Evolutionary conservation across 1,140 invertebrate genomes (phyloP).

Genomic region (Penaeus vannamei): DNA sequence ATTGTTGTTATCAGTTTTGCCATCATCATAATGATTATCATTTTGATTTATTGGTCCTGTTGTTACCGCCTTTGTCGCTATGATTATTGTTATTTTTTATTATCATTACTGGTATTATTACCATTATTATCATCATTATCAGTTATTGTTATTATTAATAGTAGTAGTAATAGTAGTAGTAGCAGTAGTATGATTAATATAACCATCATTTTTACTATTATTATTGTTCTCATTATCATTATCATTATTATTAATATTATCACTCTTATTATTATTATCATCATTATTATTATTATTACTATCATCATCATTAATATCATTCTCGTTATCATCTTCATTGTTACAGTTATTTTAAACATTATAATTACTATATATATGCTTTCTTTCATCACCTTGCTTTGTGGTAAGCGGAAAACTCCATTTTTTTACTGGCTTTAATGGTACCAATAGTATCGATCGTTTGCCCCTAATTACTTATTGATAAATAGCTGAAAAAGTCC

Average conservation of each 20-base stretch:
- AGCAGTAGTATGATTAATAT: too few species aligned
- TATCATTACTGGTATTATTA: too few species aligned
- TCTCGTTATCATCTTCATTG: neutral
- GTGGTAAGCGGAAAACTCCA: too few species aligned
- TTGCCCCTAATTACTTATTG: too few species aligned
- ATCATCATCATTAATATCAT: neutral
- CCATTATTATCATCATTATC: too few species aligned
- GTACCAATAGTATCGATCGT: too few species aligned
- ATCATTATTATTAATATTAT: neutral
- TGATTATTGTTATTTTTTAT: neutral
- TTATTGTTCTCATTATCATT: neutral
- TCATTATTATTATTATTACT: neutral
- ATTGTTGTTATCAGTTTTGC: neutral
- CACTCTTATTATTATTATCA: neutral
- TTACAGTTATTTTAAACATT: neutral
- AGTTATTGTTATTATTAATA: too few species aligned
- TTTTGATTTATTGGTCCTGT: neutral
- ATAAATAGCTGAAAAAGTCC: too few species aligned
- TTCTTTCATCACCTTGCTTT: neutral
- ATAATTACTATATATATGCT: neutral
- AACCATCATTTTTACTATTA: neutral
- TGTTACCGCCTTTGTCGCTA: neutral
- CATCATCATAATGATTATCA: neutral
- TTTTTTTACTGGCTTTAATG: too few species aligned
- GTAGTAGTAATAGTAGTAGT: too few species aligned